These are phyloP conservation scores for Sinella curviseta DNA, from an alignment of 1,140 invertebrate species.

Conservation along the genomic window DNA sequence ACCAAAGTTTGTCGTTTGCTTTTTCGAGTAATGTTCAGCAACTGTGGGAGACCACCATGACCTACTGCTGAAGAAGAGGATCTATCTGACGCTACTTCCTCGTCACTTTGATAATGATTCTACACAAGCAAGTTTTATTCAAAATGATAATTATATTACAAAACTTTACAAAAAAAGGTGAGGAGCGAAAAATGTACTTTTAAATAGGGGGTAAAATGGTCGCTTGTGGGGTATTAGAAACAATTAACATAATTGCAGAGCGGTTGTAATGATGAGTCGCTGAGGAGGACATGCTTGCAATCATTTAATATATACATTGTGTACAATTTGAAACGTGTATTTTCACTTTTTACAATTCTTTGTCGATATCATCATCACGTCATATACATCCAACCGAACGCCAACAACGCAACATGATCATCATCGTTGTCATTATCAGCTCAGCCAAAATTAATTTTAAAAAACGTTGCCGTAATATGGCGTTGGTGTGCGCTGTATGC, in stretches of 20 bases:
- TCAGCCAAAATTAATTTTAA: too few relatives aligned
- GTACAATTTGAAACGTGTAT: too few relatives aligned
- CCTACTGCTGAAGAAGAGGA: conserved; percentile 22
- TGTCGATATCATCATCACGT: too few relatives aligned
- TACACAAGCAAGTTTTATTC: conserved; percentile 30
- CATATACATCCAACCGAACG: too few relatives aligned
- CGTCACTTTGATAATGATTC: conserved; percentile 40
- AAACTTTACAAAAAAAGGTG: neutral
- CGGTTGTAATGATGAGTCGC: neutral
- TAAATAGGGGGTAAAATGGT: neutral
- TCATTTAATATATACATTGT: too few relatives aligned
- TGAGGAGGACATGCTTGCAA: too few relatives aligned
- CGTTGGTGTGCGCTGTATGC: too few relatives aligned
- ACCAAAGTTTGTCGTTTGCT: conserved; percentile 34
- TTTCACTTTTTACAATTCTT: too few relatives aligned
- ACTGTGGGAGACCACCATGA: conserved; percentile 39
- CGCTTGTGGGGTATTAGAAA: neutral
- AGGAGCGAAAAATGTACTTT: neutral
- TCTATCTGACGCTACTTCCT: conserved; percentile 43
- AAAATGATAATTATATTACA: neutral
- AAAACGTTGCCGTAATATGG: too few relatives aligned
- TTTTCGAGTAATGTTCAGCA: conserved; percentile 45
- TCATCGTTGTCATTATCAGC: too few relatives aligned
- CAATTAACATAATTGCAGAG: neutral
- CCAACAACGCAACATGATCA: too few relatives aligned